Base-by-base conservation (phyloP, 2,113 vertebrate genomes). In the Abramis brama region DNA sequence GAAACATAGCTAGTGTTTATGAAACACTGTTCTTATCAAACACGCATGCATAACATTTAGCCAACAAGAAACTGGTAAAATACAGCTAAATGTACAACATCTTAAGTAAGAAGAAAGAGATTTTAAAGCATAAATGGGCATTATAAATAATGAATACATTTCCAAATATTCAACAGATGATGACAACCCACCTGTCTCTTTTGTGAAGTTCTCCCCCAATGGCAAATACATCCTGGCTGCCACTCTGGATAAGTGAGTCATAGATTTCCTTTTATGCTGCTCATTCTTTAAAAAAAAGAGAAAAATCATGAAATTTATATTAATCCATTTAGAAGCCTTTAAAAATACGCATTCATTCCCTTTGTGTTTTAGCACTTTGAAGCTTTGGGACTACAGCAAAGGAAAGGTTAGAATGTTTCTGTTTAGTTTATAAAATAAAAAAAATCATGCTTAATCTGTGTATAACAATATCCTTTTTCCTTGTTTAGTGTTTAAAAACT, bases 361-460 rank as follows among this genome's bases (percentile, higher is more conserved):
- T 89, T 86, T 79, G 85, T 17, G 27, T 88, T 91, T 87, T 90
- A 99, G 98, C 94, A 99, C 98, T 10, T 94, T 99, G 89, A 99
- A 99, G 90, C 97, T 99, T 92, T 99, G 98, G 98, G 98, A 99
- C 95, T 99, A 99, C 97, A 99, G 98, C 94, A 99, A 99, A 94
- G 98, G 98, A 93, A 99, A 99, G 96, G 98, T 99, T n/a, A 59
- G 25, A 21, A 7, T 71, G 33, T 70, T 1, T 81, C 33, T 11
- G 11, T 45, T 81, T 64, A 19, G 5, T 27, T 27, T 27, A 30
- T 2, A 7, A 39, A 21, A n/a, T n/a, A n/a, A 19, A 59, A 5
- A 60, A 45, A 57, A 52, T 12, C 52, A 52, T 8, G 12, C n/a
- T 27, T 10, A 4, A 15, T 70, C 45, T 21, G 45, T 70, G 23